phyloP scores from a whole-genome alignment of 1,140 invertebrate species.

The Drosophila subobscura region DNA sequence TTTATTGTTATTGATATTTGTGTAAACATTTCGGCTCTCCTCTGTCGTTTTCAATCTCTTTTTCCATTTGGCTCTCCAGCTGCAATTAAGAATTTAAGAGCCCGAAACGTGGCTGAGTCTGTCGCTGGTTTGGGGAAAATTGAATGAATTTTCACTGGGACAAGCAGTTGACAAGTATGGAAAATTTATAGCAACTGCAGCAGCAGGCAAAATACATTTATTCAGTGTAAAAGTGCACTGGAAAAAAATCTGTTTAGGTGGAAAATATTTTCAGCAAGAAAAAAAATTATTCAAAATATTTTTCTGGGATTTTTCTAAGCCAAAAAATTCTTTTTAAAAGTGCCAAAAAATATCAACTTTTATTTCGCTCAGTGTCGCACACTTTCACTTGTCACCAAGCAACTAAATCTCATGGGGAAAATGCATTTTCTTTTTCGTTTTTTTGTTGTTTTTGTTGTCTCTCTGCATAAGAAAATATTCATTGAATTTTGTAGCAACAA shows the following conservation, averaged over 20 bases:
- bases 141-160: conserved; percentile 38
- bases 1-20: conserved; percentile 81
- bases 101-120: conserved; percentile 26
- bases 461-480: conserved; percentile 60
- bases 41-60: neutral
- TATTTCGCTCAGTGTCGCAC: neutral
- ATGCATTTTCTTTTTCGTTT: conserved; percentile 42
- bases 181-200: conserved; percentile 56
- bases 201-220: conserved; percentile 56
- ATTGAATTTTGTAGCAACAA: conserved; percentile 78
- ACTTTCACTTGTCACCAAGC: conserved; percentile 50
- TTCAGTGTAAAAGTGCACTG: neutral
- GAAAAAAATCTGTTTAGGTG: too few relatives aligned
- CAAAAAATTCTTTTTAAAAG: neutral
- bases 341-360: too few relatives aligned
- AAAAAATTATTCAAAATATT: too few relatives aligned
- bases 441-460: conserved; percentile 7
- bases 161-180: conserved; percentile 51
- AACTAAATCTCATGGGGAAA: conserved; percentile 49
- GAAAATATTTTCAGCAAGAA: too few relatives aligned
- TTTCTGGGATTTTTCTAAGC: too few relatives aligned
- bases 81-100: conserved; percentile 71
- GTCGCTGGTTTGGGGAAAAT: conserved; percentile 24
- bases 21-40: conserved; percentile 50
- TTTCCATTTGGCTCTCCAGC: too few relatives aligned